Base-by-base conservation (phyloP, 1,140 invertebrate species). In the Zaprionus davidi region DNA sequence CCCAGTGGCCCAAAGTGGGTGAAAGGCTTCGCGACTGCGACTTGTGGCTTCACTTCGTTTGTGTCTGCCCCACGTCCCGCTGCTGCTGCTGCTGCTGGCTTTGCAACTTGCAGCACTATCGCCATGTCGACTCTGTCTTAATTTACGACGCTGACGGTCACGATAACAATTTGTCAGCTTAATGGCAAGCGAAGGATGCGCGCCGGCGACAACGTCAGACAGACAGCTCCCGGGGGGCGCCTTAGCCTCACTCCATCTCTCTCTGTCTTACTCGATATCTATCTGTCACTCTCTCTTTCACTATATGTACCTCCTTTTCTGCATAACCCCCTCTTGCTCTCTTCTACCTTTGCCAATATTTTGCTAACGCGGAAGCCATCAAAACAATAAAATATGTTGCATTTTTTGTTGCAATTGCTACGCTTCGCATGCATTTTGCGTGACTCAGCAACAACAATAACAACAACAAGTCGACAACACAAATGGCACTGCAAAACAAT, bases 121-220 rank as follows among this genome's bases (percentile, higher is more conserved):
- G 36, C 34, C 53, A 36, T 70, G 26, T 41, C 68, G 66, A 68
- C 72, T 74, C 72, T 70, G 65, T 80, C 83, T 90, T 84, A 90
- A 88, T 88, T 88, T 88, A 88, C 85, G 85, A 90, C 86, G 76
- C 57, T 69, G 72, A 76, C 82, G 69, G 51, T 70, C 57, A 58
- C 86, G 85, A 90, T 90, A 90, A 90, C 85, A 90, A 90, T 90
- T 90, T 90, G 85, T 90, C 85, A 90, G 81, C 85, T 90, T 88
- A 88, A 88, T 88, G 84, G 84, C 81, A 63, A 65, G 64, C 56
- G 59, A 90, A 88, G 81, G 84, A 88, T 84, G 81, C 78, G 80
- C 82, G 80, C 78, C 79, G 80, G 79, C 53, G 64, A 59, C 68
- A 75, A 59, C 59, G 44, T n/a, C 38, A 41, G 36, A 13, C 36